Conservation (phyloP, 1,140 invertebrate species). For the Nixonia krombeini region DNA sequence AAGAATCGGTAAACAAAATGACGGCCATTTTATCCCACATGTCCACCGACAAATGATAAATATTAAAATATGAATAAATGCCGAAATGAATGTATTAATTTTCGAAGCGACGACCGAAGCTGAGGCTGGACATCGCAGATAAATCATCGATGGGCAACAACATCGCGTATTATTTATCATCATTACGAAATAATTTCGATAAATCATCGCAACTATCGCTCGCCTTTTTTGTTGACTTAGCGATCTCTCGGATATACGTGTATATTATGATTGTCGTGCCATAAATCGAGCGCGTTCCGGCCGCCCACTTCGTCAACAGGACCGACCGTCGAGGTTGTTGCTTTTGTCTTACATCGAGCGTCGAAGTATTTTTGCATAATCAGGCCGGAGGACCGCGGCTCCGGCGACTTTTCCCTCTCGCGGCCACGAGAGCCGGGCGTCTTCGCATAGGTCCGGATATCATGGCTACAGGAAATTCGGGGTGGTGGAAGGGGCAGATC, state of each 20-base stretch:
- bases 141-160: not conserved
- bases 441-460: constrained; percentile 51
- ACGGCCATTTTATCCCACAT: too few relatives aligned
- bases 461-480: constrained; percentile 58
- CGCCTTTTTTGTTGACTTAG: constrained; percentile 1
- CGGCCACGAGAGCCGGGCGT: constrained; percentile 8
- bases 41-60: too few relatives aligned
- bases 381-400: constrained; percentile 1
- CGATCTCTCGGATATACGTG: constrained; percentile 9
- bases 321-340: constrained; percentile 1
- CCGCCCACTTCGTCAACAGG: constrained; percentile 15
- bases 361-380: constrained; percentile 42
- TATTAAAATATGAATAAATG: too few relatives aligned
- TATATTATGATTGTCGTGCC: constrained; percentile 22
- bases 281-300: constrained; percentile 8
- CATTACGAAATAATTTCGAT: constrained; percentile 15
- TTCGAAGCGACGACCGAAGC: not conserved
- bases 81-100: constrained; percentile 1
- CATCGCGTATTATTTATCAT: constrained; percentile 8
- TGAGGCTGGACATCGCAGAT: not conserved
- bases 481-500: constrained; percentile 26
- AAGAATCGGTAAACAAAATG: too few relatives aligned
- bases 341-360: constrained; percentile 35
- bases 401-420: constrained; percentile 10
- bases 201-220: constrained; percentile 6